Base-by-base conservation (phyloP, 2,797 vertebrate species). In the Trichosurus vulpecula region DNA sequence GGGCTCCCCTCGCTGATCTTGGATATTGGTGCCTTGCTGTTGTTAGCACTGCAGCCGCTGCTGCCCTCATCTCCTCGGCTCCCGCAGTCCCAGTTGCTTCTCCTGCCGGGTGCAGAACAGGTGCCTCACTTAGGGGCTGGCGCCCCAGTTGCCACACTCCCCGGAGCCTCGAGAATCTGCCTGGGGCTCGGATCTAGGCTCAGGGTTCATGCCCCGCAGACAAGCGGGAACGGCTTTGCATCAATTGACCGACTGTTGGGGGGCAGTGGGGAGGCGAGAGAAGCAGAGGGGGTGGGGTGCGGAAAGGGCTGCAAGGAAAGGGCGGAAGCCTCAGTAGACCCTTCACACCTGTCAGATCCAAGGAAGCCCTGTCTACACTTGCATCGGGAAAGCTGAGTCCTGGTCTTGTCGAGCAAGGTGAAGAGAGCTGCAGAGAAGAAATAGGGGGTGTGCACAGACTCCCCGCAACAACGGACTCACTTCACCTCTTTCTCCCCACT, bases 381-480 rank as follows among this genome's bases (percentile, higher is more conserved):
- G 41, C 25, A 51, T 51, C 41, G 1, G 22, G 41, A 87, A 81
- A 87, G 41, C 74, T 87, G 74, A 51, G 22, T 27, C 8, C 74
- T 47, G 41, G 25, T 87, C 8, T 87, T 87, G 41, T 51, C 41
- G 51, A 87, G 25, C 41, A 11, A 51, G 74, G 74, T 87, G 41
- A 51, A 47, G 29, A 53, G 90, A 54, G 31, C 51, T 14, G 52
- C 29, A 90, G 90, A 54, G 90, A 54, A 14, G 52, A n/a, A 35
- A 47, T 3, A n/a, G 35, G 96, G 57, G 92, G 97, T 91, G 13
- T 61, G 92, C 90, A 54, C 52, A 35, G 52, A 93, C 96, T 93
- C 41, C 47, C 91, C 55, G 41, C 91, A 41, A 41, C 96, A 93
- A 96, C 97, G 52, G 95, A 54, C 52, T 89, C 90, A 52, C 95